Conservation (phyloP, 2,797 vertebrate species). For the Notamacropus eugenii region DNA sequence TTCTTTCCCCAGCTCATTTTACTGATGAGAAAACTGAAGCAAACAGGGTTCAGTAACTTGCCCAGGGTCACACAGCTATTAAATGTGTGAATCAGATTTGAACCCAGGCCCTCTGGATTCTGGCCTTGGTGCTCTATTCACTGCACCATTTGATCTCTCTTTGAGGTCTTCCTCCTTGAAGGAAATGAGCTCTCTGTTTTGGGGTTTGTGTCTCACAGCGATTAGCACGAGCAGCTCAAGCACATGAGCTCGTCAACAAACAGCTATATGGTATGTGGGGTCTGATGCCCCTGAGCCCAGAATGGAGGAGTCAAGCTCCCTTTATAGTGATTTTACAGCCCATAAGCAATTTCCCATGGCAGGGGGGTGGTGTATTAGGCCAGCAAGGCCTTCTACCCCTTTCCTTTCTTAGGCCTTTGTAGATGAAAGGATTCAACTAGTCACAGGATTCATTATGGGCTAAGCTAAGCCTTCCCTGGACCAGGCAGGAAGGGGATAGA, state of each 20-base stretch:
- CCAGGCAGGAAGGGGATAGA: constrained; percentile 73
- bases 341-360: constrained; percentile 68
- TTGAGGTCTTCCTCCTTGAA: background rate
- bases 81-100: no score
- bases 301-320: constrained; percentile 33
- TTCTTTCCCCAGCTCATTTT: no score
- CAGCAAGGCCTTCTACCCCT: constrained; percentile 63
- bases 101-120: background rate
- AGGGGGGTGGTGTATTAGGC: constrained; percentile 73
- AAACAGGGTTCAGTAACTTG: no score
- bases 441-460: constrained; percentile 63
- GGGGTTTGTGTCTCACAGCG: background rate
- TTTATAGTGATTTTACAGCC: constrained; percentile 78
- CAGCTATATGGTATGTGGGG: background rate
- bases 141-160: background rate
- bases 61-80: no score
- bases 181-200: background rate
- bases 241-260: background rate
- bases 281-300: constrained; percentile 61
- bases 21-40: no score
- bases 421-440: constrained; percentile 75
- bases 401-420: constrained; percentile 69
- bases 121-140: no score
- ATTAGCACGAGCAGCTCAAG: background rate
- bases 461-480: constrained; percentile 67